These are phyloP conservation scores for Seladonia tumulorum DNA, from an alignment of 2,888 invertebrate species.

Conservation along the genomic window DNA sequence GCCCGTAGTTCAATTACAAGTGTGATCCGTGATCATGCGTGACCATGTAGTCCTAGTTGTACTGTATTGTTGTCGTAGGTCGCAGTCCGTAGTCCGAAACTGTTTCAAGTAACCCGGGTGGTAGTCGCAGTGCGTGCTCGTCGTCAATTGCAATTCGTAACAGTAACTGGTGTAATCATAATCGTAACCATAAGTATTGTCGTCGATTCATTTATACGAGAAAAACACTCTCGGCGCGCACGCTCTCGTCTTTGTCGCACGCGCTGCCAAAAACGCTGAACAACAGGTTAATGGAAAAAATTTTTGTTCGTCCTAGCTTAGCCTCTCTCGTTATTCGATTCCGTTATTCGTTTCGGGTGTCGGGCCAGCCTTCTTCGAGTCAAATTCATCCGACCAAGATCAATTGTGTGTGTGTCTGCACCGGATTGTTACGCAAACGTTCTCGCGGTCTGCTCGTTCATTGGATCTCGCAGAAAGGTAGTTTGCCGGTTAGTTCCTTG, in stretches of 20 bases:
- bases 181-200: conserved; percentile 65
- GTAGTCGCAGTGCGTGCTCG: neutral
- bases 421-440: conserved; percentile 7
- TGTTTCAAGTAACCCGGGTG: neutral
- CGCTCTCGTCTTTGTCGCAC: too few species aligned
- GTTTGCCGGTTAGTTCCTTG: conserved; percentile 88
- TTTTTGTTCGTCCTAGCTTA: neutral
- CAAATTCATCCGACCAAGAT: conserved; percentile 10
- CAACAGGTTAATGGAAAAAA: neutral
- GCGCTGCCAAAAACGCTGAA: neutral
- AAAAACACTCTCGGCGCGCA: neutral
- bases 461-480: conserved; percentile 91
- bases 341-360: neutral
- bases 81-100: conserved; percentile 1
- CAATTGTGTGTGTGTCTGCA: conserved; percentile 1
- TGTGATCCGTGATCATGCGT: conserved; percentile 7
- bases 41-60: neutral
- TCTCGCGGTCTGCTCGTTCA: conserved; percentile 83
- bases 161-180: conserved; percentile 12
- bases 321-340: neutral
- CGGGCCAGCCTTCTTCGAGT: neutral
- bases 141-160: conserved; percentile 21
- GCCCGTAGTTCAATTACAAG: neutral
- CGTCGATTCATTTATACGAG: conserved; percentile 58
- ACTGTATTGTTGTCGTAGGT: neutral